phyloP scores from a whole-genome alignment of 2,113 vertebrate species.

The Tetrao urogallus region DNA sequence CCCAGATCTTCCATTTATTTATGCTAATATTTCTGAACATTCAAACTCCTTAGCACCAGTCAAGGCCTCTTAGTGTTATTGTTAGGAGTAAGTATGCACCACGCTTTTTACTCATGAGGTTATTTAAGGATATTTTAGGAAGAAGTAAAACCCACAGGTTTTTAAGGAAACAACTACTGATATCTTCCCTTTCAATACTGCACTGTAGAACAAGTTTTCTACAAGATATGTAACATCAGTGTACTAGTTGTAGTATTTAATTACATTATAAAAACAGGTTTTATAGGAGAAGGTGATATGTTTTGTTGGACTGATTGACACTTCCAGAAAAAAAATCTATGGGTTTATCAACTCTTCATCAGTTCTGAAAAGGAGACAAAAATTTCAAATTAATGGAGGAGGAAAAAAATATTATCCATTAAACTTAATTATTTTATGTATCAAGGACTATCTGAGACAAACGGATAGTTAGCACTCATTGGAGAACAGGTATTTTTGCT shows the following conservation, averaged over 20 bases:
- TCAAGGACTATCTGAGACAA: neutral
- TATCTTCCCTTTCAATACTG: neutral
- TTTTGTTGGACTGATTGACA: neutral
- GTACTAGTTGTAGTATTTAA: neutral
- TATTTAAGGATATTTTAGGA: constrained; percentile 24
- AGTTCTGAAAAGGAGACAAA: neutral
- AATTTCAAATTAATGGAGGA: neutral
- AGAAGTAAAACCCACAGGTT: neutral
- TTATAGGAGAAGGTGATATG: neutral
- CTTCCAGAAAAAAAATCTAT: neutral
- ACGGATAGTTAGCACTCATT: neutral
- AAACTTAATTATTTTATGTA: neutral
- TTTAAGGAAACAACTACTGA: constrained; percentile 11
- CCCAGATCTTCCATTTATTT: constrained; percentile 8
- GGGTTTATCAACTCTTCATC: neutral
- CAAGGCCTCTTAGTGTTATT: constrained; percentile 14
- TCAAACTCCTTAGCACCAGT: constrained; percentile 6
- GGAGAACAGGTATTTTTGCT: neutral
- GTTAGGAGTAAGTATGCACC: neutral
- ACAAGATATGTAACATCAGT: neutral
- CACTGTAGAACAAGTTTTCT: neutral
- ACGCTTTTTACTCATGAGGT: constrained; percentile 10
- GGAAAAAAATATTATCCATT: neutral
- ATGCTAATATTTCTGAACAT: constrained; percentile 40
- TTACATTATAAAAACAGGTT: neutral